Percentiles rank a stretch among this genome's conserved stretches.
Conservation (phyloP, 2,113 vertebrate species). For the Triplophysa siluroides region DNA sequence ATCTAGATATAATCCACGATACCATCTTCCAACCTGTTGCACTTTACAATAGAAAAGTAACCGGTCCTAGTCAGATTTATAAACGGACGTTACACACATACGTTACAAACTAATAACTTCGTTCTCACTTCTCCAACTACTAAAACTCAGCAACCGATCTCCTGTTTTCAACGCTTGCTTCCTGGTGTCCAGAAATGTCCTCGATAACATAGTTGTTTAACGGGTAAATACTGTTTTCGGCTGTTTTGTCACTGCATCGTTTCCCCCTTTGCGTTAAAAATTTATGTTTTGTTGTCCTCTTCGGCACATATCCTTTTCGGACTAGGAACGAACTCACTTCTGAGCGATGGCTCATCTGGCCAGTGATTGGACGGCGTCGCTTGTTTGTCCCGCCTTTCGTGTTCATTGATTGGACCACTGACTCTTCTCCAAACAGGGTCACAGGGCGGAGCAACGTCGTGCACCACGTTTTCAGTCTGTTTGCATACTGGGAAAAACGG, state of each 20-base stretch:
- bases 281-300: constrained; percentile 11
- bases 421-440: constrained; percentile 6
- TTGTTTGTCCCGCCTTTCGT: constrained; percentile 17
- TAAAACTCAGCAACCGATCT: constrained; percentile 3
- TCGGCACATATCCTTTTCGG: not conserved
- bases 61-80: not conserved
- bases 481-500: not conserved
- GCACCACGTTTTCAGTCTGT: not conserved
- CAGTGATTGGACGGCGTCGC: constrained; percentile 1
- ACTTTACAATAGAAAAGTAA: not conserved
- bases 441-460: constrained; percentile 4
- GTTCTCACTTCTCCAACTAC: not conserved
- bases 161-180: not conserved
- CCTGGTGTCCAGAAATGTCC: not conserved
- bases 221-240: not conserved
- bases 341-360: not conserved
- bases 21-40: constrained; percentile 49
- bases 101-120: not conserved
- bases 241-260: constrained; percentile 5
- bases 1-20: constrained; percentile 56
- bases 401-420: constrained; percentile 34
- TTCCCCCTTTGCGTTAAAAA: not conserved
- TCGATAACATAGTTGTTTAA: constrained; percentile 11
- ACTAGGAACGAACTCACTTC: not conserved
- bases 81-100: not conserved